Base-by-base conservation (phyloP, 2,113 vertebrate genomes). In the Carettochelys insculpta region DNA sequence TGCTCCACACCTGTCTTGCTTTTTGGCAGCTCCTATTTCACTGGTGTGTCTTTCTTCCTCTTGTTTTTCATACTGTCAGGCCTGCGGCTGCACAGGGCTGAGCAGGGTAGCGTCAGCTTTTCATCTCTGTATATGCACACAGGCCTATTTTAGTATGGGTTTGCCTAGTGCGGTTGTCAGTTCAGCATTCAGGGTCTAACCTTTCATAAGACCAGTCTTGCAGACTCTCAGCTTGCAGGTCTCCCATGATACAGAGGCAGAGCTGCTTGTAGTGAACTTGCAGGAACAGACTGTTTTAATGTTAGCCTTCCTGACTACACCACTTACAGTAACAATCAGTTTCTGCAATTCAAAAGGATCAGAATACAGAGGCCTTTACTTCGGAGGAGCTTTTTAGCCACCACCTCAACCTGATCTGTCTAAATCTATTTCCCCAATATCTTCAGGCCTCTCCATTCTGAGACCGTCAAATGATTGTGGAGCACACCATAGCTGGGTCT, bases 51-150 rank as follows among this genome's bases (percentile, higher is more conserved):
- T n/a, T n/a, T 65, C 34, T n/a, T 65, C 34, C 16, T n/a, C 58
- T 65, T 34, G 31, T 16, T 65, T 65, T 19, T 22, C 52, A 82
- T 84, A 77, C n/a, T n/a, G n/a, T n/a, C n/a, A n/a, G n/a, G n/a
- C 17, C 11, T 77, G 56, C 81, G 92, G 56, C 45, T 48, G 56
- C 1, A 0, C 27, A 22, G 31, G 22, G 27, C 17, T 77, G 27
- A 71, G 77, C 1, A 2, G 78, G 22, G 12, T 20, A 17, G 79
- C 77, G 34, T 12, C 80, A 48, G 0, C 0, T 16, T 20, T 43
- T 58, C 47, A 77, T n/a, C n/a, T 2, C 77, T 14, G 41, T 82
- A 8, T 20, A 43, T 19, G 29, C 12, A 88, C 82, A 76, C 25
- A 54, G 51, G 41, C 0, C n/a, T n/a, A n/a, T 0, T 25, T 82